Conservation (phyloP, 1,140 invertebrate species). For the Sycophaga agraensis region DNA sequence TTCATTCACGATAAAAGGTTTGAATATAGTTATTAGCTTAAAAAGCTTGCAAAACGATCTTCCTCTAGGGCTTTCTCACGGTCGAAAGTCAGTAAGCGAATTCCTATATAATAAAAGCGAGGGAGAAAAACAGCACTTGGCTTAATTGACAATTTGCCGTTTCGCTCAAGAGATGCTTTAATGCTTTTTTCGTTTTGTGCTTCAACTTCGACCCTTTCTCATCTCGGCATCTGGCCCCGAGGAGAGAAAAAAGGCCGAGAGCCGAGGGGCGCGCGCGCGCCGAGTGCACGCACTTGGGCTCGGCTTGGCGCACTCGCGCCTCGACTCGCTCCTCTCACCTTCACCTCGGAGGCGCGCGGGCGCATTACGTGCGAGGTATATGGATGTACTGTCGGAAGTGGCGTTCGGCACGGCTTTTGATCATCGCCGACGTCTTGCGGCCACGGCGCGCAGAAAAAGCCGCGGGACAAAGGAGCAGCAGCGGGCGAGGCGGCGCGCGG, state of each 20-base stretch:
- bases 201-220: constrained; percentile 18
- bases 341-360: constrained; percentile 23
- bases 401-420: constrained; percentile 26
- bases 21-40: too few species aligned
- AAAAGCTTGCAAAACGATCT: too few species aligned
- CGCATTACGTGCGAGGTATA: constrained; percentile 24
- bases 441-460: not conserved
- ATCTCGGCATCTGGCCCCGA: constrained; percentile 10
- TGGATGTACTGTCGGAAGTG: constrained; percentile 26
- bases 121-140: not conserved
- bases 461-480: too few species aligned
- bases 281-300: constrained; percentile 9
- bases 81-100: too few species aligned
- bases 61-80: too few species aligned
- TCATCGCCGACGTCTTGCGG: constrained; percentile 27
- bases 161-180: constrained; percentile 8
- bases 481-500: not conserved
- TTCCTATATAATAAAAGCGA: too few species aligned
- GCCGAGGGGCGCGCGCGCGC: too few species aligned
- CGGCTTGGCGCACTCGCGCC: not conserved
- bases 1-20: too few species aligned
- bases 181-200: constrained; percentile 14
- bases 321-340: constrained; percentile 18
- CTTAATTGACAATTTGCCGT: constrained; percentile 2
- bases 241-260: too few species aligned